phyloP scores from a whole-genome alignment of 2,888 invertebrate species.

The Pristionchus japonicus region DNA sequence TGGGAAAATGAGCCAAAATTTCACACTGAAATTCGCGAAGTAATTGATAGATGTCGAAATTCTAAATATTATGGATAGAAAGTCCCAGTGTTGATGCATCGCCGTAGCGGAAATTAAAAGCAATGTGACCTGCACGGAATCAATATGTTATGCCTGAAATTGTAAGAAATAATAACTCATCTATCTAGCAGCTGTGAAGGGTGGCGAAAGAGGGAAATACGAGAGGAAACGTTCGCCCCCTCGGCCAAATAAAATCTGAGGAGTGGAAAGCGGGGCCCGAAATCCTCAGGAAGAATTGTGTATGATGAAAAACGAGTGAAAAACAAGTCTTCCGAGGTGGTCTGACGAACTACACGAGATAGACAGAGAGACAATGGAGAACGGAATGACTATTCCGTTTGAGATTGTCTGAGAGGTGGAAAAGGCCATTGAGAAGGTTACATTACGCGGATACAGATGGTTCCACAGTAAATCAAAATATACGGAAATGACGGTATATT shows the following conservation, averaged over 20 bases:
- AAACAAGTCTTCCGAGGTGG: neutral
- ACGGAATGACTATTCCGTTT: neutral
- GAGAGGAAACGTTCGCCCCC: neutral
- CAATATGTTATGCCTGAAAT: neutral
- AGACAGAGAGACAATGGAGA: neutral
- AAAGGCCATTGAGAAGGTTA: neutral
- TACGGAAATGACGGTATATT: neutral
- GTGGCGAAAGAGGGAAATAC: neutral
- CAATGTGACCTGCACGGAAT: neutral
- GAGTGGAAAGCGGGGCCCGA: neutral
- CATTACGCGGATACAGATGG: neutral
- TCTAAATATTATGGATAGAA: too few species aligned
- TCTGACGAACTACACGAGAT: neutral
- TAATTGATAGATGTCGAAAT: too few species aligned
- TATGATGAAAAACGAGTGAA: constrained; percentile 4
- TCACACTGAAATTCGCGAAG: too few species aligned
- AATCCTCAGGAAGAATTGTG: constrained; percentile 13
- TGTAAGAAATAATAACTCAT: neutral
- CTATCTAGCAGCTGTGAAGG: neutral
- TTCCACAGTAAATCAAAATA: constrained; percentile 24
- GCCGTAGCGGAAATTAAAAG: neutral
- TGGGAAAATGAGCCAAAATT: neutral
- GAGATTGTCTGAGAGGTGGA: neutral
- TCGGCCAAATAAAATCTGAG: constrained; percentile 27
- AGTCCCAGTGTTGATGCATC: neutral